Conservation (phyloP, 2,113 vertebrate genomes). For the Coryphaenoides rupestris region DNA sequence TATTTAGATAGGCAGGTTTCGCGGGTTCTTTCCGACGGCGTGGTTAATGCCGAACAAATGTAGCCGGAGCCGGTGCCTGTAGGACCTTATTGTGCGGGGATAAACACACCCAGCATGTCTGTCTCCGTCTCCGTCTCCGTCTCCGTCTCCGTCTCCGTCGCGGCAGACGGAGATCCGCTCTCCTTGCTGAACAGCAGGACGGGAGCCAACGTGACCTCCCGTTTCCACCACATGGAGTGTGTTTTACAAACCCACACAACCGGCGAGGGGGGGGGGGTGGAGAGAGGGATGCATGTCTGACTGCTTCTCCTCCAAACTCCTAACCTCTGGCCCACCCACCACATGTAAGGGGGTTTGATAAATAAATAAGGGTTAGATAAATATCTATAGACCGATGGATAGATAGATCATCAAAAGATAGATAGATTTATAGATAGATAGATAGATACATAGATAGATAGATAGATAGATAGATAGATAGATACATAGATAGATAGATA, state of each 20-base stretch:
- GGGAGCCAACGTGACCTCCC: conserved; percentile 62
- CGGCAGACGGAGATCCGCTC: conserved; percentile 48
- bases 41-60: conserved; percentile 73
- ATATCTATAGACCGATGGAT: no score
- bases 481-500: no score
- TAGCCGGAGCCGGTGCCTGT: conserved; percentile 30
- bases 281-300: conserved; percentile 65
- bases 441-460: no score
- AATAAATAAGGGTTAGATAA: no score
- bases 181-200: conserved; percentile 66
- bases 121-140: no score
- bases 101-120: background rate
- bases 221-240: conserved; percentile 65
- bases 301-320: conserved; percentile 42
- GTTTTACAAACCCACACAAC: conserved; percentile 56
- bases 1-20: conserved; percentile 61
- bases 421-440: no score
- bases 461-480: no score
- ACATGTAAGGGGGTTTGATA: background rate
- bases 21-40: conserved; percentile 23
- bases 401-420: no score
- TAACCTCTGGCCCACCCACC: background rate
- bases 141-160: no score
- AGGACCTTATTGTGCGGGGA: background rate
- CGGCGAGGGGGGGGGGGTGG: conserved; percentile 55